phyloP scores from a whole-genome alignment of 2,113 vertebrate species.

The Oreotrochilus melanogaster region DNA sequence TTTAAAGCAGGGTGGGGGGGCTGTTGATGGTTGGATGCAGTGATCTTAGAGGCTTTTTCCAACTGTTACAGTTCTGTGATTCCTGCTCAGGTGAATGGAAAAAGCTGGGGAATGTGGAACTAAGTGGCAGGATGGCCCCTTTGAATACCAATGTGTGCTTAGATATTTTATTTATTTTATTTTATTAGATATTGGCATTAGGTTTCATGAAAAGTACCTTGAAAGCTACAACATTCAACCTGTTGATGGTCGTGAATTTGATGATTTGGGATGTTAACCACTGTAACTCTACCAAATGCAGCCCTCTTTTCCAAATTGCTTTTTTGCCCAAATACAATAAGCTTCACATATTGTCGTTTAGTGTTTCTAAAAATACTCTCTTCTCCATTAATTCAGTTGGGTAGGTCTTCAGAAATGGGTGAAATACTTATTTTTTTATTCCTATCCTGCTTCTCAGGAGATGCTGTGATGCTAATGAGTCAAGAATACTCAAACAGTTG shows the following conservation, averaged over 20 bases:
- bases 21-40: too few relatives aligned
- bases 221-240: background rate
- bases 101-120: too few relatives aligned
- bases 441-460: rapidly evolving
- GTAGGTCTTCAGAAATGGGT: background rate
- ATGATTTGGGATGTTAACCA: background rate
- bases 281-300: background rate
- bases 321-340: background rate
- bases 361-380: background rate
- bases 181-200: background rate
- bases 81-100: background rate
- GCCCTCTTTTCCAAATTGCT: background rate
- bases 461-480: background rate
- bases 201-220: rapidly evolving
- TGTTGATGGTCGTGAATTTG: background rate
- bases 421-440: background rate
- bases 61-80: background rate
- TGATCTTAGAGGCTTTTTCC: too few relatives aligned
- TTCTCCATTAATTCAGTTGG: background rate
- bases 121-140: background rate
- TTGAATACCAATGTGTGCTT: background rate
- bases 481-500: background rate
- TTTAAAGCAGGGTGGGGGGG: too few relatives aligned
- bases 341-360: background rate
- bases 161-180: too few relatives aligned